Evolutionary conservation across 2,888 invertebrate genomes (phyloP), one percentile per base, ranked within the genome.

Genomic region (Drosophila siamana): DNA sequence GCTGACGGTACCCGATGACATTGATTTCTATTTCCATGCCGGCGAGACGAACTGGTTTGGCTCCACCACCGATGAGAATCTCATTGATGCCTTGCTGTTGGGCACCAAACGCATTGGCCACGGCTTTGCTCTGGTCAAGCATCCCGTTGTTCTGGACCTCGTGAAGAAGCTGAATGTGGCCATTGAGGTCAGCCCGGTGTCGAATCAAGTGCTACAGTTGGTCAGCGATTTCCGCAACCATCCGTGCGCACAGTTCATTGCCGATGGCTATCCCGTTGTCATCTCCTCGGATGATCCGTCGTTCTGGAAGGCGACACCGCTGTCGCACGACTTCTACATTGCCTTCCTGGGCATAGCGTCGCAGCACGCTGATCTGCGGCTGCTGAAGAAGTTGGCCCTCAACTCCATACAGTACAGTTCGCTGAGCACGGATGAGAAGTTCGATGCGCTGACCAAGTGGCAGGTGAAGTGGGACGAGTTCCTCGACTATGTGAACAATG

Each of bases 41-140:
- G 97, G 96, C 0, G 97, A 97, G 92, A 96, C 97, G 0, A 94
- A 96, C 88, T 96, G 96, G 96, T 94, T 93, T 84, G 96, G 94
- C 15, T 92, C 93, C 13, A 74, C 91, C 0, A 94, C 94, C 0
- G 97, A 97, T 88, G 94, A 95, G 62, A 97, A 97, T 90, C 91
- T 97, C 3, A 91, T 96, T 13, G 97, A 97, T 85, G 97, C 97
- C 0, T 92, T 97, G 33, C 90, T 97, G 33, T 91, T 97, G 44
- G 96, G 96, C 51, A 93, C 95, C 0, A 95, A 95, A 79, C 93
- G 97, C 44, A 94, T 97, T 62, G 97, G 97, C 0, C 97, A 97
- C 74, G 97, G 95, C 2, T 97, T 94, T 75, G 96, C 95, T 0
- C 86, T 97, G 30, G 89, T 93, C 0, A 96, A 96, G 88, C 97